Conservation (phyloP, 2,797 vertebrate genomes). For the Crax fasciolata region DNA sequence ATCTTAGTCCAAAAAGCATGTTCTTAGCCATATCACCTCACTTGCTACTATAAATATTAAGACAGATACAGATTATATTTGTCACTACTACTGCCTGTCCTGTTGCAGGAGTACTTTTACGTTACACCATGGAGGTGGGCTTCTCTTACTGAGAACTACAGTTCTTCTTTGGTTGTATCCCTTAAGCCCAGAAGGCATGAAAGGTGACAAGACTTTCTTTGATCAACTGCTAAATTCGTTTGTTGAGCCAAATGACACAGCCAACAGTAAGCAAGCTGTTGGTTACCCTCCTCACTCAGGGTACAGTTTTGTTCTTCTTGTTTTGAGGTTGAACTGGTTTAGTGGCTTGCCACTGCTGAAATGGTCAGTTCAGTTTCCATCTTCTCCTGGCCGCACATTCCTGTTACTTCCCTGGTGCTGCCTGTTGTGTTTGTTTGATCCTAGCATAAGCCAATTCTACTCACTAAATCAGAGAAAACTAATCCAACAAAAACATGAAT, state of each 20-base stretch:
- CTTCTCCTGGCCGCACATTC: not conserved
- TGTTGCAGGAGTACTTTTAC: not conserved
- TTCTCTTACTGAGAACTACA: not conserved
- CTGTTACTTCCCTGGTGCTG: not conserved
- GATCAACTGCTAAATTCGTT: not conserved
- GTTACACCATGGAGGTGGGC: not conserved
- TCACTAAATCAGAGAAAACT: not conserved
- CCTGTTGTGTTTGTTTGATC: not conserved
- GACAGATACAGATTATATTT: not conserved
- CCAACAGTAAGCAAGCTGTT: not conserved
- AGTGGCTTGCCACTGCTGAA: not conserved
- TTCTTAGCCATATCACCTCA: not conserved
- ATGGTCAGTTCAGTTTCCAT: not conserved
- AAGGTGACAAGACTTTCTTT: not conserved
- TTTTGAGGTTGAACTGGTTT: not conserved
- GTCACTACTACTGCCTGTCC: not conserved
- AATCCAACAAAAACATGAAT: not conserved
- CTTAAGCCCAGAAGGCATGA: not conserved
- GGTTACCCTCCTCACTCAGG: not conserved
- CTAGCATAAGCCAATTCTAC: not conserved
- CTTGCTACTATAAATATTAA: not conserved
- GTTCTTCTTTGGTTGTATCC: not conserved
- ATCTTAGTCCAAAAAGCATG: not conserved
- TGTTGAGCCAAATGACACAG: not conserved
- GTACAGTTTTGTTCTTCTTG: not conserved